phyloP scores from a whole-genome alignment of 2,888 invertebrate species.

The Cerastis leucographa region DNA sequence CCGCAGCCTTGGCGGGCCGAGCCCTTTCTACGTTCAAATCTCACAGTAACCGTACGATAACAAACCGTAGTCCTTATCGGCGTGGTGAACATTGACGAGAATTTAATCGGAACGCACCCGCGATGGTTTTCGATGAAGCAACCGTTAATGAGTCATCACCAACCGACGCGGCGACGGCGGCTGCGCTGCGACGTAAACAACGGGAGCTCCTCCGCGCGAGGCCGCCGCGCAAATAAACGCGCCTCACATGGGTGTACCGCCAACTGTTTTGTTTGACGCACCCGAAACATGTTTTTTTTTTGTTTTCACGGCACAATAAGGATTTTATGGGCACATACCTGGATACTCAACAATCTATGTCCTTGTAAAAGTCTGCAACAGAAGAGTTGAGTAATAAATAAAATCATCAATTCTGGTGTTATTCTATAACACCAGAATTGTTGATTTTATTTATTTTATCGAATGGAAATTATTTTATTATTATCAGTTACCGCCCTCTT shows the following conservation, averaged over 20 bases:
- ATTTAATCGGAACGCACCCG: slow-evolving; percentile 71
- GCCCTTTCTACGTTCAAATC: slow-evolving; percentile 49
- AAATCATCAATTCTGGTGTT: too few relatives aligned
- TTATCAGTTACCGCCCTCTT: neutral
- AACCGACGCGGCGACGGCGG: slow-evolving; percentile 64
- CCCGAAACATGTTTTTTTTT: slow-evolving; percentile 59
- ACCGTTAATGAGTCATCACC: slow-evolving; percentile 83
- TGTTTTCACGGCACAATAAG: slow-evolving; percentile 37
- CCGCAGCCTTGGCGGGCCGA: slow-evolving; percentile 75
- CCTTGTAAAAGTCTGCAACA: slow-evolving; percentile 16
- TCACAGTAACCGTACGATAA: slow-evolving; percentile 46
- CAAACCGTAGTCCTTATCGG: slow-evolving; percentile 52
- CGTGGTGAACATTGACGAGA: slow-evolving; percentile 55
- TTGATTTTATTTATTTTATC: slow-evolving; percentile 12
- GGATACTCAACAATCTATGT: neutral
- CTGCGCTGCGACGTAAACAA: slow-evolving; percentile 81
- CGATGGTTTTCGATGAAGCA: slow-evolving; percentile 72
- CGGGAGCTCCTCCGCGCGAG: slow-evolving; percentile 80
- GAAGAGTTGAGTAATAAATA: neutral
- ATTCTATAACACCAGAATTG: slow-evolving; percentile 13
- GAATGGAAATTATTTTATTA: neutral
- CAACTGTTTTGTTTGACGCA: slow-evolving; percentile 74
- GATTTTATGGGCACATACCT: slow-evolving; percentile 11
- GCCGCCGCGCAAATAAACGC: slow-evolving; percentile 83
- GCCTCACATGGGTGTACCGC: slow-evolving; percentile 81